Percentiles rank a stretch among this genome's conserved stretches.
Evolutionary conservation across 1,140 invertebrate species (phyloP).

Genomic region (Ceratina japonica): DNA sequence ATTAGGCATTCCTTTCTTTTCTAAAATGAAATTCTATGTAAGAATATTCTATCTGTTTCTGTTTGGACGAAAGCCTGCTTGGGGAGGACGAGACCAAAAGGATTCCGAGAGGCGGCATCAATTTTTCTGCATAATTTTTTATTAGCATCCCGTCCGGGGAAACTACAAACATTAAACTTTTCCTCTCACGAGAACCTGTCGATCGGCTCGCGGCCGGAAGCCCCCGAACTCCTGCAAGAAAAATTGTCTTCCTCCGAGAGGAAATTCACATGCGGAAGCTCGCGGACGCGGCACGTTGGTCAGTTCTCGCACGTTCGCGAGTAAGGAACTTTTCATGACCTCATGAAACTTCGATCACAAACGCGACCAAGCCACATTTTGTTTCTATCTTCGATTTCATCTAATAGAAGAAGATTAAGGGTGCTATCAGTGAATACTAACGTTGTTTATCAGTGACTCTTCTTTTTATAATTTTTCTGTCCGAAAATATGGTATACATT

Average conservation of each 20-base stretch:
- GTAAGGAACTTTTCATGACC: slow-evolving; percentile 58
- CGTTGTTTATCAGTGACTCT: too few species aligned
- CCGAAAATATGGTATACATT: too few species aligned
- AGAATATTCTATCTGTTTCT: not conserved
- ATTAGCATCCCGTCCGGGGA: slow-evolving; percentile 45
- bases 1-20: not conserved
- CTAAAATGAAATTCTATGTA: not conserved
- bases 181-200: slow-evolving; percentile 31
- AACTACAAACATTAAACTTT: slow-evolving; percentile 52
- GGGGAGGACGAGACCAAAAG: too few species aligned
- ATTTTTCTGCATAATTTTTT: slow-evolving; percentile 52
- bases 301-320: slow-evolving; percentile 45
- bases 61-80: not conserved
- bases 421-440: slow-evolving; percentile 15
- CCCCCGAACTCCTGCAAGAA: slow-evolving; percentile 2
- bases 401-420: slow-evolving; percentile 19
- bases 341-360: slow-evolving; percentile 43
- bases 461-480: too few species aligned
- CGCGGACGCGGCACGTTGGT: slow-evolving; percentile 13
- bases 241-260: slow-evolving; percentile 35
- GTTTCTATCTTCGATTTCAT: not conserved
- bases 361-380: slow-evolving; percentile 3
- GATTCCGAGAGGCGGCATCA: too few species aligned
- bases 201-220: slow-evolving; percentile 21
- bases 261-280: slow-evolving; percentile 42